Conservation (phyloP, 2,888 invertebrate species). For the Dysmachus trigonus region DNA sequence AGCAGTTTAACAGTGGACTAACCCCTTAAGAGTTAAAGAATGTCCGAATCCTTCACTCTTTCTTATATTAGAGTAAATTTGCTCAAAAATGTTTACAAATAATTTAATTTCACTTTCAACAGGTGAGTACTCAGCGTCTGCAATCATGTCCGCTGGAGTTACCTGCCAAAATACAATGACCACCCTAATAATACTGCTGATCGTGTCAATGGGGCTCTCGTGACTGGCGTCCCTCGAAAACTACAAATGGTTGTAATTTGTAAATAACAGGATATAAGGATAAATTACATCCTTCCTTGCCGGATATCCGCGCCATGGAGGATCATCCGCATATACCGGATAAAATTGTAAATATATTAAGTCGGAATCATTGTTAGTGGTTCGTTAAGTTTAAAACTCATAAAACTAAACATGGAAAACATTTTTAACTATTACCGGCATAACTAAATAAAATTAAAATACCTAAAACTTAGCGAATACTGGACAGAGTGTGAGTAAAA, state of each 20-base stretch:
- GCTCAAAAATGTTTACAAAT: no score
- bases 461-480: conserved; percentile 6
- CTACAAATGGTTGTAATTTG: neutral
- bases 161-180: neutral
- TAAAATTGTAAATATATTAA: neutral
- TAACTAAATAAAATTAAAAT: neutral
- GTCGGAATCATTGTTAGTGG: conserved; percentile 12
- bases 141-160: conserved; percentile 58
- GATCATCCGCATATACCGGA: neutral
- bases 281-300: neutral
- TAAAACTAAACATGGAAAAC: neutral
- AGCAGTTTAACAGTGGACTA: no score
- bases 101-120: conserved; percentile 3
- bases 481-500: neutral
- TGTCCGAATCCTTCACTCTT: no score
- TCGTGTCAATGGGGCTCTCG: neutral
- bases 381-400: conserved; percentile 22
- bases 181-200: neutral
- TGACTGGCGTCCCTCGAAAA: neutral
- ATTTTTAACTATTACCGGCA: neutral
- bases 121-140: conserved; percentile 65
- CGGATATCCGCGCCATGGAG: neutral
- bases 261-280: neutral
- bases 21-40: no score
- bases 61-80: no score